Percentiles rank a stretch among this genome's conserved stretches.
Evolutionary conservation across 2,888 invertebrate genomes (phyloP).

Genomic region (Autographa gamma): DNA sequence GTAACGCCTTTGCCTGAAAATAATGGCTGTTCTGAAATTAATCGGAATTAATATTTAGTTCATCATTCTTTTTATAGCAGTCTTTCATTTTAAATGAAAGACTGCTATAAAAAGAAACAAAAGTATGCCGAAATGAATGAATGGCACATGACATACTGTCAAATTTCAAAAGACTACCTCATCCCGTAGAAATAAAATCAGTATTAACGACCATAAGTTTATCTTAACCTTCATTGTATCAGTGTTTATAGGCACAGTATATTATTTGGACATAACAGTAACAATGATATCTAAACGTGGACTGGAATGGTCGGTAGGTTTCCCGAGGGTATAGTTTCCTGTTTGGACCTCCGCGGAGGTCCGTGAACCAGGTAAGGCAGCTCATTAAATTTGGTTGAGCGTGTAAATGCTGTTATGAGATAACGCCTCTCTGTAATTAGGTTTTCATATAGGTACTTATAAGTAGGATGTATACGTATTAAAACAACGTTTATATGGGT

Average conservation of each 20-base stretch:
- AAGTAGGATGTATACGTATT: slow-evolving; percentile 25
- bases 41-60: too few species aligned
- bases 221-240: background rate
- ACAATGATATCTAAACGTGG: slow-evolving; percentile 68
- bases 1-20: too few species aligned
- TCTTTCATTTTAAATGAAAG: too few species aligned
- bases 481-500: background rate
- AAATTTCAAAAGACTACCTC: too few species aligned
- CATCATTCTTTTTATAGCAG: too few species aligned
- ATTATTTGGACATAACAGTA: slow-evolving; percentile 52
- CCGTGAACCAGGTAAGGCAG: slow-evolving; percentile 61
- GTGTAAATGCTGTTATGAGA: slow-evolving; percentile 48
- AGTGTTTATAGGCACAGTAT: slow-evolving; percentile 25
- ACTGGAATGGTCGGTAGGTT: slow-evolving; percentile 63
- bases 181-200: background rate
- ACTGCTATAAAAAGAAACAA: too few species aligned
- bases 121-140: too few species aligned
- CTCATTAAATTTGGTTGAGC: slow-evolving; percentile 54
- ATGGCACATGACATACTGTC: too few species aligned
- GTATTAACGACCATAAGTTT: background rate
- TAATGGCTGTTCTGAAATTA: too few species aligned
- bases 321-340: slow-evolving; percentile 69
- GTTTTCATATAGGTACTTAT: slow-evolving; percentile 42
- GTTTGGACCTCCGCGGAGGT: slow-evolving; percentile 66
- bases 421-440: slow-evolving; percentile 49